phyloP scores from a whole-genome alignment of 2,113 vertebrate genomes.

The Sphaerodactylus townsendi region DNA sequence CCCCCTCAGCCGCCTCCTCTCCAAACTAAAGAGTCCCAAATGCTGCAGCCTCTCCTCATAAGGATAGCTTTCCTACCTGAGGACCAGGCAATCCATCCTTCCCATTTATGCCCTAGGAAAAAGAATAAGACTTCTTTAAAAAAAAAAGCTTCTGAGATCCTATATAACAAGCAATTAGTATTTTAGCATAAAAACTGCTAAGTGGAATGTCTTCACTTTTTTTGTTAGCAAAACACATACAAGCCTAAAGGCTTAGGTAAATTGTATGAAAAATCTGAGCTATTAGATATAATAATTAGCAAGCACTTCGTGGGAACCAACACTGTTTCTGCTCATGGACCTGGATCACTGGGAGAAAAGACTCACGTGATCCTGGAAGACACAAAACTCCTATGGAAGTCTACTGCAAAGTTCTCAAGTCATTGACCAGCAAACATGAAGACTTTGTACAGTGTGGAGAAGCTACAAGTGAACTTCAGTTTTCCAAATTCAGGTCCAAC shows the following conservation, averaged over 20 bases:
- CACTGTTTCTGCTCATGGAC: too few species aligned
- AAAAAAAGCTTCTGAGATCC: background rate
- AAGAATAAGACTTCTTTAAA: constrained; percentile 23
- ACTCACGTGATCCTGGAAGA: too few species aligned
- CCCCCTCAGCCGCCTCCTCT: too few species aligned
- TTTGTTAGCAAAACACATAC: background rate
- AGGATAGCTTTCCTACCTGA: constrained; percentile 76
- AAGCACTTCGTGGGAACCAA: too few species aligned
- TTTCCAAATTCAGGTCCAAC: background rate
- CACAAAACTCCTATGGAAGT: too few species aligned
- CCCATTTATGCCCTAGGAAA: constrained; percentile 76
- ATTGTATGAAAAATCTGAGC: background rate
- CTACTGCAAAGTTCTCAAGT: too few species aligned
- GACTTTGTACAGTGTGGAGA: too few species aligned
- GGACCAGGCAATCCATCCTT: constrained; percentile 80
- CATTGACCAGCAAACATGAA: too few species aligned
- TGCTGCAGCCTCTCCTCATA: too few species aligned
- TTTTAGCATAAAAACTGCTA: background rate
- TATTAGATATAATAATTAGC: background rate
- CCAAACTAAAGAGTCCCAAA: too few species aligned
- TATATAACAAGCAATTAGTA: background rate
- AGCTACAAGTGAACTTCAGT: background rate
- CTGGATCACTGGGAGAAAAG: too few species aligned
- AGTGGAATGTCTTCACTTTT: background rate
- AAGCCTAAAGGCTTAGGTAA: background rate